phyloP scores from a whole-genome alignment of 35 echinoderm and acorn worm genomes.

The Patiria miniata region DNA sequence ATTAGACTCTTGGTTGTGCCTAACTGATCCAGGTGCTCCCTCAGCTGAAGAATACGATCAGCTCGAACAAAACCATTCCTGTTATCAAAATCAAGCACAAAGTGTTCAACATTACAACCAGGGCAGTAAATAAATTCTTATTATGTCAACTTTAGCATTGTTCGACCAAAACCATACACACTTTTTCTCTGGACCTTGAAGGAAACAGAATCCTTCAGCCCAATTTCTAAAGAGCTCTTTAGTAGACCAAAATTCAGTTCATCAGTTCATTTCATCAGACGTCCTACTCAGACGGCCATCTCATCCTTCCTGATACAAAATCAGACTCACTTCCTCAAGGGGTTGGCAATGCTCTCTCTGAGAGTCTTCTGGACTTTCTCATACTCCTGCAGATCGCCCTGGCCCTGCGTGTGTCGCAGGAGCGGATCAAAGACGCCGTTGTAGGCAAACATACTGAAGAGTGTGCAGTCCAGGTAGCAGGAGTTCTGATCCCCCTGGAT shows the following conservation, averaged over 20 bases:
- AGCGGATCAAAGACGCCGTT: conserved; percentile 74
- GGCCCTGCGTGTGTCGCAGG: background rate
- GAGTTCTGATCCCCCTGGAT: conserved; percentile 98
- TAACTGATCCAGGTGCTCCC: conserved; percentile 61
- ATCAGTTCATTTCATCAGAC: too few species aligned
- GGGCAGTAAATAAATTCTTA: too few species aligned
- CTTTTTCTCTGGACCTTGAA: too few species aligned
- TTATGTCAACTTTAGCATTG: too few species aligned
- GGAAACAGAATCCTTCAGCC: too few species aligned
- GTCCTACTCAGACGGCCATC: too few species aligned
- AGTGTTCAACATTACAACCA: too few species aligned
- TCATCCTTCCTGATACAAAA: too few species aligned
- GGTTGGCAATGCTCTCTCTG: conserved; percentile 76
- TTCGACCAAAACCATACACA: too few species aligned
- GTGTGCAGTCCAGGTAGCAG: conserved; percentile 90
- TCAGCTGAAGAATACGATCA: conserved; percentile 69
- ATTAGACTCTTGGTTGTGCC: conserved; percentile 61
- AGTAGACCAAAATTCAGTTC: too few species aligned
- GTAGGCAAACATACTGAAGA: conserved; percentile 98
- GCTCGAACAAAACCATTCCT: conserved; percentile 83
- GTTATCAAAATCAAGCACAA: background rate
- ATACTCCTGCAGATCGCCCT: conserved; percentile 39
- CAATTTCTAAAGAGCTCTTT: too few species aligned
- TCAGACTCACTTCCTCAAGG: conserved; percentile 77
- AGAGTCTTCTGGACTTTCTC: conserved; percentile 54